A percentile compares a stretch with the other conserved stretches of the same genome.
Conservation (phyloP, 2,888 invertebrate genomes). For the Chaetogeoica ovagalla region DNA sequence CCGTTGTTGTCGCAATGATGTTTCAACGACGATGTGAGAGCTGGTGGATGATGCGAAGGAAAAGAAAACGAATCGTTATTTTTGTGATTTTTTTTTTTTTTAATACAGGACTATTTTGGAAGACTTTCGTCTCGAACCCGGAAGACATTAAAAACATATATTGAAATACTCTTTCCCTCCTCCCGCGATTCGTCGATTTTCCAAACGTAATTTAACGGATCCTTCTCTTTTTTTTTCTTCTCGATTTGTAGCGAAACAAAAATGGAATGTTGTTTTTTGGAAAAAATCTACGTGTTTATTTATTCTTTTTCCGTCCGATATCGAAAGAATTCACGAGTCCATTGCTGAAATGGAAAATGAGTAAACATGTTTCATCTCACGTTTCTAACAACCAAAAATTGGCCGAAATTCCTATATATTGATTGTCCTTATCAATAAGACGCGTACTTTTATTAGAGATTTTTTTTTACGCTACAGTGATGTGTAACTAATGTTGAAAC, state of each 20-base stretch:
- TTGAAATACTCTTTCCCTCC: background rate
- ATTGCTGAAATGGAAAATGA: background rate
- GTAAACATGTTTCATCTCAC: slow-evolving; percentile 1
- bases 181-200: slow-evolving; percentile 3
- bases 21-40: slow-evolving; percentile 10
- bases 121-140: background rate
- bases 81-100: slow-evolving; percentile 23
- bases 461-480: background rate
- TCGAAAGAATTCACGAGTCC: background rate
- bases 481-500: background rate
- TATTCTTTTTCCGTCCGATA: background rate
- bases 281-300: background rate
- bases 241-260: background rate
- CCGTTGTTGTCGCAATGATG: slow-evolving; percentile 10
- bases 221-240: background rate
- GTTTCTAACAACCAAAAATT: background rate
- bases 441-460: slow-evolving; percentile 14
- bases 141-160: slow-evolving; percentile 15
- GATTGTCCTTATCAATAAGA: slow-evolving; percentile 11
- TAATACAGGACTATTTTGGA: background rate
- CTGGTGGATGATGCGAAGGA: background rate
- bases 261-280: background rate
- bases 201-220: background rate
- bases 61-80: slow-evolving; percentile 33
- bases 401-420: no score